phyloP scores from a whole-genome alignment of 30 jellyfish, hydroid and myxozoan species.

The Rhopilema esculentum region DNA sequence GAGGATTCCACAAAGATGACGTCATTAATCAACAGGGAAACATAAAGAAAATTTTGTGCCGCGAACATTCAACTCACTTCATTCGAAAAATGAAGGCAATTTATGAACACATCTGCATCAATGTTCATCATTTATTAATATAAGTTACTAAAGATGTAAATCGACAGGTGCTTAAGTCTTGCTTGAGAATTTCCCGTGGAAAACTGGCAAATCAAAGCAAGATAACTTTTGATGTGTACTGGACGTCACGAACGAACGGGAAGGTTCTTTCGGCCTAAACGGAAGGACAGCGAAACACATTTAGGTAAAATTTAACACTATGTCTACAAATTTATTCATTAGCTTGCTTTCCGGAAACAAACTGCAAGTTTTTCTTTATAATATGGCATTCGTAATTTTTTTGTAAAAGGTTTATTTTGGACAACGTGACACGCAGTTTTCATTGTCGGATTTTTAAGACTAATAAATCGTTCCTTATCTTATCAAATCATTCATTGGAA shows the following conservation, averaged over 20 bases:
- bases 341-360: too few species aligned
- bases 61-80: not conserved
- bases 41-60: not conserved
- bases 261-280: not conserved
- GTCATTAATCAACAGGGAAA: not conserved
- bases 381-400: too few species aligned
- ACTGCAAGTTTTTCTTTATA: too few species aligned
- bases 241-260: not conserved
- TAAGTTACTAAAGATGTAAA: not conserved
- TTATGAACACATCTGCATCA: not conserved
- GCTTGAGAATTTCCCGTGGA: not conserved
- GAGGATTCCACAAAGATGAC: not conserved
- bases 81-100: not conserved
- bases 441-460: too few species aligned
- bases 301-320: not conserved
- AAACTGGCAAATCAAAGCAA: not conserved
- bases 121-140: not conserved
- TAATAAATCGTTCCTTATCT: too few species aligned
- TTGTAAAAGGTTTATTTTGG: too few species aligned
- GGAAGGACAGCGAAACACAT: not conserved
- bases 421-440: too few species aligned
- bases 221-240: not conserved
- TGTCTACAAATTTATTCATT: not conserved
- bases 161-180: slow-evolving; percentile 20
- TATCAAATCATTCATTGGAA: too few species aligned